Evolutionary conservation across 2,113 vertebrate species (phyloP).

Genomic region (Catharus fuscescens): DNA sequence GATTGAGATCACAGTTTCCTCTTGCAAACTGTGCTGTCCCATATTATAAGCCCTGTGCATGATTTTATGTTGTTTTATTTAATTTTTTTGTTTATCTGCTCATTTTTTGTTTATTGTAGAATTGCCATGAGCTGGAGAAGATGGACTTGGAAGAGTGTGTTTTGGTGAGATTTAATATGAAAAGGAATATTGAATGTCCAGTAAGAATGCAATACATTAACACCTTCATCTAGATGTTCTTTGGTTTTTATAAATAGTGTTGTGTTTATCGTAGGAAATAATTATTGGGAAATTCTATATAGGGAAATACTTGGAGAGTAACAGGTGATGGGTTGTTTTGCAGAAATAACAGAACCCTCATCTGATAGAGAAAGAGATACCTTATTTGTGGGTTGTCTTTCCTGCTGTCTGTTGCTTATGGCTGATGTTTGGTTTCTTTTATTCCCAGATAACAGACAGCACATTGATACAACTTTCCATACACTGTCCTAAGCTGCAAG

Average conservation of each 20-base stretch:
- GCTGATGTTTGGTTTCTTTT: background rate
- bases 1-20: background rate
- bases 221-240: background rate
- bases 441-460: slow-evolving; percentile 87
- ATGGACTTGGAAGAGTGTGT: slow-evolving; percentile 95
- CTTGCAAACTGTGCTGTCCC: background rate
- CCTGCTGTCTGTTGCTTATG: background rate
- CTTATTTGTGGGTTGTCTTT: background rate
- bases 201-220: background rate
- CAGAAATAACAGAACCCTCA: background rate
- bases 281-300: background rate
- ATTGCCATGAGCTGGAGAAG: slow-evolving; percentile 93
- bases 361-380: background rate
- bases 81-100: background rate
- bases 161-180: slow-evolving; percentile 81
- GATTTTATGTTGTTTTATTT: background rate
- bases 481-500: slow-evolving; percentile 89
- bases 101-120: slow-evolving; percentile 71
- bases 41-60: background rate
- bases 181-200: background rate
- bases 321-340: background rate
- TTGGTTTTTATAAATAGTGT: background rate
- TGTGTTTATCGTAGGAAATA: background rate
- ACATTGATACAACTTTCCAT: slow-evolving; percentile 90
- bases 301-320: background rate